Evolutionary conservation across 1,140 invertebrate genomes (phyloP).

Genomic region (Drosophila pectinifera): DNA sequence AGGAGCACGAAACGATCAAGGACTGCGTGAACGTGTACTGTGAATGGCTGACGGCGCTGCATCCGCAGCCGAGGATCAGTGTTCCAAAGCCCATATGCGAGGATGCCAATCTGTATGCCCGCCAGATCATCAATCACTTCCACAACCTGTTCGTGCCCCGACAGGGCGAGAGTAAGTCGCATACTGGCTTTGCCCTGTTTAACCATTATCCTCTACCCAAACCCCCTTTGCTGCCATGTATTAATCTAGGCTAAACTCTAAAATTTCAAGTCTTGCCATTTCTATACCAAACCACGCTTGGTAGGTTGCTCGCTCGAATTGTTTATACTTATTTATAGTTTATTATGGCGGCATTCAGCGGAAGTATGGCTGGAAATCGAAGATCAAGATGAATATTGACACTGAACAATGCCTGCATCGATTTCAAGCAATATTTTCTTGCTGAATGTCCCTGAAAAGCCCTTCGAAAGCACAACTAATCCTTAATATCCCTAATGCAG

Average conservation of each 20-base stretch:
- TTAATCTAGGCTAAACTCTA: conserved; percentile 27
- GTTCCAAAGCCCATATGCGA: conserved; percentile 94
- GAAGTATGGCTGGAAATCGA: neutral
- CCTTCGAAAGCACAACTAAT: neutral
- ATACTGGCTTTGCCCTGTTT: too few species aligned
- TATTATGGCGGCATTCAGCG: neutral
- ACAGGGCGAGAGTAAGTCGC: conserved; percentile 94
- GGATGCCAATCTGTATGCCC: conserved; percentile 95
- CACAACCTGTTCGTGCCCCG: conserved; percentile 98
- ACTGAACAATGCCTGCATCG: too few species aligned
- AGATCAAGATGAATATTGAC: too few species aligned
- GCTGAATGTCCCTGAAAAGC: too few species aligned
- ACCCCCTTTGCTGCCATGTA: conserved; percentile 5
- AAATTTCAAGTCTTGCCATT: conserved; percentile 92
- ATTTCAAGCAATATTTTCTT: neutral
- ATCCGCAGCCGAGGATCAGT: conserved; percentile 92
- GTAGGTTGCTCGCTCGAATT: conserved; percentile 86
- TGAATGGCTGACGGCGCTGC: conserved; percentile 96
- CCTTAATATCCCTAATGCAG: conserved; percentile 85
- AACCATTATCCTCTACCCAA: neutral
- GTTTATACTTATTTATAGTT: neutral
- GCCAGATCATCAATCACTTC: conserved; percentile 96
- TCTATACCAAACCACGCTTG: conserved; percentile 94
- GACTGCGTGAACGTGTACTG: conserved; percentile 99
- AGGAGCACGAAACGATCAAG: conserved; percentile 96